Base-by-base conservation (phyloP, 2,113 vertebrate genomes). In the Antigone vipio region DNA sequence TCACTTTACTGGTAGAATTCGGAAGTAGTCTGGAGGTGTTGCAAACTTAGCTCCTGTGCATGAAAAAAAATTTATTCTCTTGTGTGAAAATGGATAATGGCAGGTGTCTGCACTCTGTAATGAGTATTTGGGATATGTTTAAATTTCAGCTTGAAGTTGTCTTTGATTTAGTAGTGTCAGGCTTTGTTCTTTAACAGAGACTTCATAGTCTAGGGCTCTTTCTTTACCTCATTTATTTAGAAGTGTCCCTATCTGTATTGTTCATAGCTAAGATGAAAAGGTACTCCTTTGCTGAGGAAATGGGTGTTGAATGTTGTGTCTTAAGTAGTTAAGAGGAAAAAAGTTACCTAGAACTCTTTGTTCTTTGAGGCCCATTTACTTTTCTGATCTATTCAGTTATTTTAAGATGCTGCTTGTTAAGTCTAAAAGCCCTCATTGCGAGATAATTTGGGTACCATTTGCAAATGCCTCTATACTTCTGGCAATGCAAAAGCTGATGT, bases 91-190 rank as follows among this genome's bases (percentile, higher is more conserved):
- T 7, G 9, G 67, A 1, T 50, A 72, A 60, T 67, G 58, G 67
- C 89, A 68, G n/a, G 58, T 23, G 34, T 67, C 76, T 82, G 29
- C 44, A 4, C 32, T 59, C 16, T n/a, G 29, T 24, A 26, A n/a
- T 27, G 49, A 38, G 8, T 42, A 9, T 78, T 77, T 60, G n/a
- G 56, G 75, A 53, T 88, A 69, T 55, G 49, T 60, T 79, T 71
- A 45, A 58, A 73, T 88, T 88, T 52, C 74, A 74, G 12, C 88
- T 91, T 76, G 72, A 71, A 69, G 80, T 76, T 71, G 60, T 42
- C 91, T 95, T 69, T 89, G 74, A 79, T 95, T 90, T 85, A 90
- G 67, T 64, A 52, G 19, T 15, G 53, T 86, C 77, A 68, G 81
- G 73, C 77, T 86, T 88, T 27, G 13, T 84, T 83, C 88, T 85